Evolutionary conservation across 2,797 vertebrate species (phyloP).

Genomic region (Cuniculus paca): DNA sequence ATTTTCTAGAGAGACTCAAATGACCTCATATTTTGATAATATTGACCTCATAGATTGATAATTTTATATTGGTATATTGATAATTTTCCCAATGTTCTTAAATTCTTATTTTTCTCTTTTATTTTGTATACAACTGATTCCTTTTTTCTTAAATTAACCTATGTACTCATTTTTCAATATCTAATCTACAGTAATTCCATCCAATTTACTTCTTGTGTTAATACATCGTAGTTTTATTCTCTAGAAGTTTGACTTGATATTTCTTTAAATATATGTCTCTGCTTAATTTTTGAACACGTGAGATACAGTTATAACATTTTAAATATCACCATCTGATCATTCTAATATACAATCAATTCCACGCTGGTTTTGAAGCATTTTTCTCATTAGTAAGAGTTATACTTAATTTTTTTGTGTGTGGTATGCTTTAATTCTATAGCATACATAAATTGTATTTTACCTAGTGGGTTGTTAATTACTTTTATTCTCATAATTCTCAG

Average conservation of each 20-base stretch:
- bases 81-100: background rate
- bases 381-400: background rate
- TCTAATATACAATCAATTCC: background rate
- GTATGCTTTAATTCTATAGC: background rate
- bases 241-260: background rate
- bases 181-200: background rate
- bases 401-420: background rate
- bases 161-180: background rate
- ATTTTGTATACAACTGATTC: background rate
- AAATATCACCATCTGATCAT: background rate
- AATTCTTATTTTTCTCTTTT: background rate
- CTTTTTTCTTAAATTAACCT: background rate
- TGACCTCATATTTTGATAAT: too few species aligned
- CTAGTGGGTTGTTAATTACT: background rate
- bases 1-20: background rate
- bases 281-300: background rate
- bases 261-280: background rate
- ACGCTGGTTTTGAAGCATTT: background rate
- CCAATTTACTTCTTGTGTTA: background rate
- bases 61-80: too few species aligned
- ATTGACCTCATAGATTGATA: too few species aligned
- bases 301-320: background rate
- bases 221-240: background rate
- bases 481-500: conserved; percentile 11
- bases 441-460: background rate